Conservation (phyloP, 2,888 invertebrate species). For the Tetropium fuscum region DNA sequence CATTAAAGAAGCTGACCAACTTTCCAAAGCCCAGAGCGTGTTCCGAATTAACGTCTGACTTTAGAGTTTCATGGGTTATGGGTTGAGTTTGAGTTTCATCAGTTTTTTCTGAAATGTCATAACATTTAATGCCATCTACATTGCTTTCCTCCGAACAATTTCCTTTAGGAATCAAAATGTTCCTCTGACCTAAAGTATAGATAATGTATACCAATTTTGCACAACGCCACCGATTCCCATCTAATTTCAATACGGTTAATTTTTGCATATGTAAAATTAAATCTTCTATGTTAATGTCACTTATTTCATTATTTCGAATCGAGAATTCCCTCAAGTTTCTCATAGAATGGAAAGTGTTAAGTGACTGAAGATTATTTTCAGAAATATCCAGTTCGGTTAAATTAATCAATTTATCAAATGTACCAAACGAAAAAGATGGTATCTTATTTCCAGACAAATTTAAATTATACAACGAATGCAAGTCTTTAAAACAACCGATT, state of each 20-base stretch:
- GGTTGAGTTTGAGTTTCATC: too few relatives aligned
- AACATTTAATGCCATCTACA: conserved; percentile 26
- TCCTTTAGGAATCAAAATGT: neutral
- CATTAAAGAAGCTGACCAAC: neutral
- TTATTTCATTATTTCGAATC: conserved; percentile 23
- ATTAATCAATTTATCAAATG: conserved; percentile 19
- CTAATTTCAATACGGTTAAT: conserved; percentile 4
- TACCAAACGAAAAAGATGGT: conserved; percentile 15
- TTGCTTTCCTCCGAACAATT: conserved; percentile 7
- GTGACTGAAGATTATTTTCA: conserved; percentile 1
- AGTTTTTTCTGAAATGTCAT: neutral
- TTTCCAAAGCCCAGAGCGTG: neutral
- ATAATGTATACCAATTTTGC: conserved; percentile 3
- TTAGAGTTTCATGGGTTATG: too few relatives aligned
- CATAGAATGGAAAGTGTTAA: conserved; percentile 11
- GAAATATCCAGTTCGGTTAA: conserved; percentile 16
- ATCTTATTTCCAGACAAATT: conserved; percentile 24
- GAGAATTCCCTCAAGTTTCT: neutral
- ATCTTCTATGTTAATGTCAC: conserved; percentile 15
- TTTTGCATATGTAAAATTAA: neutral
- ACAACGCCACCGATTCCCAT: conserved; percentile 13
- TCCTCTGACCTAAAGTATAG: neutral
- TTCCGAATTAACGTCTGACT: neutral
- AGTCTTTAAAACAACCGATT: conserved; percentile 20
- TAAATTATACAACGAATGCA: conserved; percentile 4